phyloP scores from a whole-genome alignment of 2,113 vertebrate genomes.

The Prietella phreatophila region DNA sequence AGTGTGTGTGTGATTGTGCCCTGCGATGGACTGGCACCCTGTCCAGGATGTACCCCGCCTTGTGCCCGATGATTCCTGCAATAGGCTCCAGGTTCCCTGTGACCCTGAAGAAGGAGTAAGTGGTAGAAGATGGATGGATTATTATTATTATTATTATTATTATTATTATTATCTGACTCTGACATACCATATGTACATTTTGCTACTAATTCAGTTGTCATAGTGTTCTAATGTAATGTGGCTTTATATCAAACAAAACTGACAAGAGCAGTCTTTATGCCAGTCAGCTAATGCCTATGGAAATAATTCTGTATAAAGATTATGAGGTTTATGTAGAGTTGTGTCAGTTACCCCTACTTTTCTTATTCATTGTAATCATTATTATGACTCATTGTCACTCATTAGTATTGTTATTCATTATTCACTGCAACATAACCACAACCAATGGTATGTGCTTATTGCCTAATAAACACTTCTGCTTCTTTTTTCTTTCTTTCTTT shows the following conservation, averaged over 20 bases:
- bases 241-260: neutral
- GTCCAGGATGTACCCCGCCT: no score
- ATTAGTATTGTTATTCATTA: neutral
- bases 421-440: neutral
- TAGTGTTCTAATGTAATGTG: neutral
- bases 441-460: no score
- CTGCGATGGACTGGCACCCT: no score
- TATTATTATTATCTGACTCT: no score
- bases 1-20: no score
- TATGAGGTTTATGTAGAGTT: neutral
- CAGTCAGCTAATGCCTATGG: neutral
- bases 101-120: no score
- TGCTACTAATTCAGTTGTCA: no score
- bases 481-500: neutral
- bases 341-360: neutral
- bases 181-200: no score
- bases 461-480: neutral
- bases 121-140: no score
- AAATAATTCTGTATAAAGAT: neutral
- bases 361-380: neutral
- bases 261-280: neutral
- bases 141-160: no score
- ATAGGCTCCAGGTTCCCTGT: no score
- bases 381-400: neutral
- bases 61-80: no score